Evolutionary conservation across 2,888 invertebrate genomes (phyloP), one percentile per base, ranked within the genome.

Genomic region (Ariolimax columbianus): DNA sequence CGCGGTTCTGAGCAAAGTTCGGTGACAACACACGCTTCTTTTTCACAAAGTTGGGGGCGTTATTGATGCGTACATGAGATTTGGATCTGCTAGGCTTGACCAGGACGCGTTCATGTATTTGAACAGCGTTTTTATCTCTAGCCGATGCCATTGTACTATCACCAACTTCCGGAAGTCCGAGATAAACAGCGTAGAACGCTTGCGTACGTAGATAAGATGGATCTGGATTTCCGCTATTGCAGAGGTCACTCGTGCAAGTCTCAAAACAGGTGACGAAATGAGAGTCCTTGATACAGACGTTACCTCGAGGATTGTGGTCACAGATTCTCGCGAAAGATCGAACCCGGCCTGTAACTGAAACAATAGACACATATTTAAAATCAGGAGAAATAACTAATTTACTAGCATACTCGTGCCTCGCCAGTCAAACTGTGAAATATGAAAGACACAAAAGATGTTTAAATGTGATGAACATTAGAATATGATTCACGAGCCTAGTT

Each of bases 131-230:
- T 19, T 19, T 38, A 70, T 4, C 1, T 66, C 30, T 66, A n/a
- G 66, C 30, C 4, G 66, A 30, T 23, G 19, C 30, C 19, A 6
- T 38, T n/a, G 14, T 4, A 30, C 26, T 43, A 2, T 26, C 26
- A n/a, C 43, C 4, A 4, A 38, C 72, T 1, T 51, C 55, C n/a
- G 81, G 72, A 14, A 55, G 70, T 33, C 72, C 72, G 11, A 81
- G 30, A 89, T 96, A 96, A 2, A 33, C 82, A 40, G 63, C 63
- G 30, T 85, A 83, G 72, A 85, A 86, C 68, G 79, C 82, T 38
- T 83, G 59, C 17, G 83, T 86, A 17, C 78, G 72, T 19, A 89
- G 84, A 43, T 86, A 82, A 68, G 79, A 73, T 17, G 88, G 88
- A 51, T 85, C 86, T 1, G 88, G 88, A 80, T 89, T 89, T 33